Evolutionary conservation across 2,113 vertebrate species (phyloP), one percentile per base, ranked within the genome.

Genomic region (Vimba vimba): DNA sequence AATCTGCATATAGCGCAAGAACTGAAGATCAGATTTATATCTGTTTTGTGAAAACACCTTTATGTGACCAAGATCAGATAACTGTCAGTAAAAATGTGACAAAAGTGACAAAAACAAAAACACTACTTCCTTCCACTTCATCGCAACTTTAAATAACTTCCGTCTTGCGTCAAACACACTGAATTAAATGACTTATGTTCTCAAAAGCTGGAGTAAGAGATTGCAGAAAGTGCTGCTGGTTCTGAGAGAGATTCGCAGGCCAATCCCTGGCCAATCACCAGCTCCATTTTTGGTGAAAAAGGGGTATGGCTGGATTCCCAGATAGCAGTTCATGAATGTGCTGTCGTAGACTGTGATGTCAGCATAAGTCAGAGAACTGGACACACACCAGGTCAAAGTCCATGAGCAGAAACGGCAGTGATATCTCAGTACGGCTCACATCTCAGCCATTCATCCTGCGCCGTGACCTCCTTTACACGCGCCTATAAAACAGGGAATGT

Each of bases 291-390:
- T 45, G 25, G 8, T 45, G 36, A 62, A 64, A 73, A 75, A 9
- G 43, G n/a, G 43, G 71, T 74, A 74, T 68, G 79, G 62, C 79
- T 23, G 17, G 45, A 47, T 80, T 64, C 36, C 23, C 79, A 85
- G 83, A 84, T 79, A 83, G 87, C 81, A 87, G 75, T 79, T 68
- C 86, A 83, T 88, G 89, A 91, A 87, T 89, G 90, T 82, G 5
- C 60, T 23, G 87, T 90, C 88, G 90, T 89, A 47, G 64, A 71
- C 55, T 57, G 87, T 92, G 92, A 92, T 89, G 82, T 91, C 91
- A 91, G 82, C 59, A 8, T 89, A 89, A 59, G 45, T 76, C 43
- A 59, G 69, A 64, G 21, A 78, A 57, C 39, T 79, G 66, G 52
- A 80, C 8, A 60, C 55, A 45, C 39, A 50, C 69, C 69, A 75